Conservation (phyloP, 2,888 invertebrate genomes). For the Lumbricus terrestris region DNA sequence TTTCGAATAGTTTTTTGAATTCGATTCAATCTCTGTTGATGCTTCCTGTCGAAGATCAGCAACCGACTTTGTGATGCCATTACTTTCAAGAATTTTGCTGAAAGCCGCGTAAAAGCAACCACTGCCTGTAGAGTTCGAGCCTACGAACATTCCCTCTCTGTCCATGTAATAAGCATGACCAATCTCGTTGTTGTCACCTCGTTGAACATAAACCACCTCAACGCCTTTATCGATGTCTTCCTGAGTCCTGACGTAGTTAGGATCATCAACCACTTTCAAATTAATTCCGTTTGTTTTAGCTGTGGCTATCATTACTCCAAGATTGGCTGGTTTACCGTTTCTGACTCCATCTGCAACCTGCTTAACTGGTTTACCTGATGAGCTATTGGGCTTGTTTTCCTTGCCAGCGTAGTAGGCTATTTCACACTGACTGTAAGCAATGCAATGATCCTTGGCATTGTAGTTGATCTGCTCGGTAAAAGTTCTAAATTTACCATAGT, state of each 20-base stretch:
- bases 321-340: neutral
- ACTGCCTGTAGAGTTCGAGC: neutral
- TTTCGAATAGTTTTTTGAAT: neutral
- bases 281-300: neutral
- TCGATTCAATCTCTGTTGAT: neutral
- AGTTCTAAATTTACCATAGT: slow-evolving; percentile 6
- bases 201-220: neutral
- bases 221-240: neutral
- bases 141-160: neutral
- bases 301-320: neutral
- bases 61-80: neutral
- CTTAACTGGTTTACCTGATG: neutral
- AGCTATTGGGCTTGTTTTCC: neutral
- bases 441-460: neutral
- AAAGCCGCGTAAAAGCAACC: neutral
- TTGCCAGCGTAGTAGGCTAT: neutral
- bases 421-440: neutral
- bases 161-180: neutral
- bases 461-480: neutral
- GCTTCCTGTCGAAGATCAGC: neutral
- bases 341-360: neutral
- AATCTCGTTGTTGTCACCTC: neutral
- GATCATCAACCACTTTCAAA: neutral
- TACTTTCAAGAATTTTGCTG: neutral
- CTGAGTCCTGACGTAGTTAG: neutral